phyloP scores from a whole-genome alignment of 2,888 invertebrate species.

The Dynastes tityus region DNA sequence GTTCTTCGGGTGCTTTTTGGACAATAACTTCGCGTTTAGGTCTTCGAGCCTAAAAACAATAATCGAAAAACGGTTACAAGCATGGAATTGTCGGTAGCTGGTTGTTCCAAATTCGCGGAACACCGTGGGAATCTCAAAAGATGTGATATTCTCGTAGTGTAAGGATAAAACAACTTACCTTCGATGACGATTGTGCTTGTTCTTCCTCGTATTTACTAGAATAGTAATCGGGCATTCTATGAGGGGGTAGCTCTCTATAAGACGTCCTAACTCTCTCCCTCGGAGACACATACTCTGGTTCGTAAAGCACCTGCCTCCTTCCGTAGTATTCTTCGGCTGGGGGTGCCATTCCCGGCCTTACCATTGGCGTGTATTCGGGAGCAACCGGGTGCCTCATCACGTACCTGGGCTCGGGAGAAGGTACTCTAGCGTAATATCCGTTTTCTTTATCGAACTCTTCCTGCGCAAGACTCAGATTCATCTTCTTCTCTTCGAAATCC shows the following conservation, averaged over 20 bases:
- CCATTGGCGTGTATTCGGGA: slow-evolving; percentile 62
- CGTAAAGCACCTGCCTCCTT: slow-evolving; percentile 68
- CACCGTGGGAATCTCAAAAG: too few relatives aligned
- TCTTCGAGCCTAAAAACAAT: slow-evolving; percentile 67
- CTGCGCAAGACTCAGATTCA: slow-evolving; percentile 87
- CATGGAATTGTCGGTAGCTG: too few relatives aligned
- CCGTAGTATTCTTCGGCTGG: slow-evolving; percentile 65
- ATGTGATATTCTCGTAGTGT: too few relatives aligned
- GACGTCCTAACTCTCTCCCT: slow-evolving; percentile 68
- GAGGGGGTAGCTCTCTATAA: slow-evolving; percentile 73
- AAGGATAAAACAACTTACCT: slow-evolving; percentile 17
- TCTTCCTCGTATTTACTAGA: slow-evolving; percentile 72
- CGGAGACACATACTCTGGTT: slow-evolving; percentile 66
- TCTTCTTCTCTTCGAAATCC: slow-evolving; percentile 96
- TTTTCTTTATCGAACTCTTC: slow-evolving; percentile 85
- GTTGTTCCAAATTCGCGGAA: too few relatives aligned
- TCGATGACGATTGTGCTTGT: slow-evolving; percentile 47
- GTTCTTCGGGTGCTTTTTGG: slow-evolving; percentile 75
- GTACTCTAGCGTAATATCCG: slow-evolving; percentile 70
- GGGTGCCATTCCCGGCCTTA: slow-evolving; percentile 54
- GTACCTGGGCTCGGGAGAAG: slow-evolving; percentile 68
- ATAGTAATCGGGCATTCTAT: slow-evolving; percentile 74
- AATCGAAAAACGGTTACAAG: background rate
- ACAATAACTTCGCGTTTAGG: slow-evolving; percentile 85
- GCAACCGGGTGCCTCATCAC: slow-evolving; percentile 63